Evolutionary conservation across 2,113 vertebrate species (phyloP), one percentile per base, ranked within the genome.

Genomic region (Campylorhamphus procurvoides): DNA sequence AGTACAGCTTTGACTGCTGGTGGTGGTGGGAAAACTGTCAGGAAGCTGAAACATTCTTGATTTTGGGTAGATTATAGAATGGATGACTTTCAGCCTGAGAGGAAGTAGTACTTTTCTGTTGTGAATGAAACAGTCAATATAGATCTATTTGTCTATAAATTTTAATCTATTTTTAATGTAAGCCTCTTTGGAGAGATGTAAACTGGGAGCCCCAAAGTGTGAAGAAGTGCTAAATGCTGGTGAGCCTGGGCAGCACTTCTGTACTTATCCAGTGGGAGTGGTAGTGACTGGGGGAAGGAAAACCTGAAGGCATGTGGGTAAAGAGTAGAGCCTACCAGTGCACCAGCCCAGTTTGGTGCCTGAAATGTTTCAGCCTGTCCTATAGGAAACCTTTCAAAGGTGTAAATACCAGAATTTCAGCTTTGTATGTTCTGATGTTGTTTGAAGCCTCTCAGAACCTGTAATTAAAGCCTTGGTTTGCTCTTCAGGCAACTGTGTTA

Each of bases 141-240:
- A 46, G 28, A 40, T 49, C 12, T 40, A 0, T 63, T 80, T 67
- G n/a, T 18, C 16, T 85, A 1, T 14, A 29, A 3, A 40, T 60
- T 33, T 56, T 64, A 14, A 17, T 52, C 17, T 72, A 1, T 52
- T 35, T 56, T 49, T 50, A 73, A 24, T 27, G 3, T 12, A 7
- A 35, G 50, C 25, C 31, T 63, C 60, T 18, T 18, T 4, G 35
- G 37, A 37, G 29, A 66, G 69, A 27, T 76, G 58, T 62, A 29
- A 22, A 27, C 3, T 31, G 52, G 25, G n/a, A 84, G 24, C 56
- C 40, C 37, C 10, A 2, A 5, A 24, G 25, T 12, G 12, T 8
- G 3, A 25, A 42, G 39, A 6, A 62, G 7, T 19, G 1, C 27
- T 17, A 5, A 4, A 0, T 18, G 40, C 14, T 14, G 46, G 22